Evolutionary conservation across 2,113 vertebrate species (phyloP), one percentile per base, ranked within the genome.

Genomic region (Haemorhous mexicanus): DNA sequence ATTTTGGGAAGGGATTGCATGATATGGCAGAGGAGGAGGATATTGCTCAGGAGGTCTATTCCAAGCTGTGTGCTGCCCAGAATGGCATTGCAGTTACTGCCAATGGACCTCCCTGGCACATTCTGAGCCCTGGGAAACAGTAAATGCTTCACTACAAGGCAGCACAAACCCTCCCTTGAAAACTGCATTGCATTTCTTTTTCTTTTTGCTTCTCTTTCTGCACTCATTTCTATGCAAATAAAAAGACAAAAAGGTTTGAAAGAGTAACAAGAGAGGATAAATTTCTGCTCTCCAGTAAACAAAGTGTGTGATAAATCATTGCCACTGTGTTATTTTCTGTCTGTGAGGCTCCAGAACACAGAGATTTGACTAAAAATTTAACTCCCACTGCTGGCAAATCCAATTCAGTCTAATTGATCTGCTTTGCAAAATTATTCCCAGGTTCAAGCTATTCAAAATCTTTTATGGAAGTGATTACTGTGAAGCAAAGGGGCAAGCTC

Each of bases 351-450:
- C 53, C 78, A 92, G 61, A 87, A 82, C 24, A 63, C 17, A 76
- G 56, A 72, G 49, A 84, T 56, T 52, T 78, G 43, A 91, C 47
- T 66, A 30, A 89, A 94, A 79, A 82, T 79, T 82, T 79, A 91
- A 91, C 77, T 93, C 81, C 78, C 77, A 87, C 53, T 78, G 44
- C 74, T 89, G 32, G 28, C 14, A 95, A 95, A 94, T 82, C 37
- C 26, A 93, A 55, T 89, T 84, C 64, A 81, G 58, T 64, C 47
- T 73, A 53, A 89, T 32, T 91, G 56, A 89, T 82, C 66, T 69
- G 20, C 28, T 89, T 89, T 93, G 82, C 53, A 94, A 78, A 95
- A 78, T n/a, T 82, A 50, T 84, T 95, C 66, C 62, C 62, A 82
- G 66, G 74, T 33, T 87, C 53, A 92, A 87, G 41, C 56, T 73